A percentile compares a stretch with the other conserved stretches of the same genome.
Evolutionary conservation across 2,797 vertebrate genomes (phyloP).

Genomic region (Phoebastria nigripes): DNA sequence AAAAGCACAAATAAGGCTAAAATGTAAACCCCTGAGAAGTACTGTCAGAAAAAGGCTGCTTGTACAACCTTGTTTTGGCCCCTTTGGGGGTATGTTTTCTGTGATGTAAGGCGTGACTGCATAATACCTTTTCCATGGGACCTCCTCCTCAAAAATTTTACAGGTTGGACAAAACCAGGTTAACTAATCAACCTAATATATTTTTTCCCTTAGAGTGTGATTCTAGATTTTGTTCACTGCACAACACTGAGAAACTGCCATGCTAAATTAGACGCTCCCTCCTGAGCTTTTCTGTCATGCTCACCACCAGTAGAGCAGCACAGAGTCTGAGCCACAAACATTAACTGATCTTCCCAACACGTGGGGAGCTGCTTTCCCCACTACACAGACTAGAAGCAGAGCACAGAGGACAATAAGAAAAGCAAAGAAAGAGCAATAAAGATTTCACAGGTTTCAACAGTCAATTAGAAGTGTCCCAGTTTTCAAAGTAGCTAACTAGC

Average conservation of each 20-base stretch:
- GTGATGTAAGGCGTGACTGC: accelerated
- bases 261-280: not conserved
- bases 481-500: not conserved
- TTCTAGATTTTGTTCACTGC: not conserved
- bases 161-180: not conserved
- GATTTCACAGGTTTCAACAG: not conserved
- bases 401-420: not conserved
- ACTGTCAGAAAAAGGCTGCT: not conserved
- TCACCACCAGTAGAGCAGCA: not conserved
- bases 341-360: not conserved
- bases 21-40: not conserved
- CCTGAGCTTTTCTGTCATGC: not conserved
- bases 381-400: not conserved
- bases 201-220: not conserved
- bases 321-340: not conserved
- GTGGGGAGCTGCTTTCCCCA: not conserved
- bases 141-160: not conserved
- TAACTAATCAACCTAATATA: not conserved
- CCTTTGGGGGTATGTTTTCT: not conserved
- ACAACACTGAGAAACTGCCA: not conserved
- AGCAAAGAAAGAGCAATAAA: not conserved
- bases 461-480: not conserved
- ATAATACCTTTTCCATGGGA: not conserved
- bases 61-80: not conserved
- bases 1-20: not conserved